Conservation (phyloP, 2,888 invertebrate species). For the Charanyca ferruginea region DNA sequence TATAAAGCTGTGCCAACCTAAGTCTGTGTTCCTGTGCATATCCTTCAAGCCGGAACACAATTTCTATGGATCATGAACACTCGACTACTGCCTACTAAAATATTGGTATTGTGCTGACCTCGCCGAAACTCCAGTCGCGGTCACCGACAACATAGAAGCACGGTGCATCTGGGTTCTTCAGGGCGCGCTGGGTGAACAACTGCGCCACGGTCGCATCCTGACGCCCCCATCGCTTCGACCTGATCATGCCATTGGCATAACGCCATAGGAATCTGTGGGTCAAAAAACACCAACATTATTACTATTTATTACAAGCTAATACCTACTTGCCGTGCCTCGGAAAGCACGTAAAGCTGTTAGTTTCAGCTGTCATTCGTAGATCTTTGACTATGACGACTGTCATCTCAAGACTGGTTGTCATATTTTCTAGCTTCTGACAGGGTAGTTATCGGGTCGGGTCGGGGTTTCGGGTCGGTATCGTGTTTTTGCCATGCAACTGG, state of each 20-base stretch:
- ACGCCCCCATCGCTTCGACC: conserved; percentile 88
- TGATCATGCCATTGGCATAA: conserved; percentile 87
- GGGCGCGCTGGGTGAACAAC: conserved; percentile 91
- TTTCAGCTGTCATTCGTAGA: too few relatives aligned
- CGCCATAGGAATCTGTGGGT: conserved; percentile 90
- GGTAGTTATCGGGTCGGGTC: too few relatives aligned
- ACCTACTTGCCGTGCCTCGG: too few relatives aligned
- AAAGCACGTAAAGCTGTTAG: too few relatives aligned
- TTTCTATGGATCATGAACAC: background rate
- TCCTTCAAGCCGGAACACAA: background rate
- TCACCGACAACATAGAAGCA: conserved; percentile 93
- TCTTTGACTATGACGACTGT: too few relatives aligned
- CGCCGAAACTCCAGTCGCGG: conserved; percentile 92
- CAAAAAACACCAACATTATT: background rate
- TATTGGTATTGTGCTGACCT: conserved; percentile 82
- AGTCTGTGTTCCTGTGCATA: background rate
- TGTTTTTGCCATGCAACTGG: too few relatives aligned
- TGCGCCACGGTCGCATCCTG: conserved; percentile 92
- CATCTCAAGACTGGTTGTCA: too few relatives aligned
- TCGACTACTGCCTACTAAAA: background rate
- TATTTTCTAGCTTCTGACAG: too few relatives aligned
- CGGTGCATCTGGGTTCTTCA: conserved; percentile 92
- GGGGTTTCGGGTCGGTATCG: too few relatives aligned
- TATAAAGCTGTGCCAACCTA: background rate
- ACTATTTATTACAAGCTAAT: background rate